A percentile compares a stretch with the other conserved stretches of the same genome.
Conservation (phyloP, 1,140 invertebrate species). For the Leptinotarsa defecta region DNA sequence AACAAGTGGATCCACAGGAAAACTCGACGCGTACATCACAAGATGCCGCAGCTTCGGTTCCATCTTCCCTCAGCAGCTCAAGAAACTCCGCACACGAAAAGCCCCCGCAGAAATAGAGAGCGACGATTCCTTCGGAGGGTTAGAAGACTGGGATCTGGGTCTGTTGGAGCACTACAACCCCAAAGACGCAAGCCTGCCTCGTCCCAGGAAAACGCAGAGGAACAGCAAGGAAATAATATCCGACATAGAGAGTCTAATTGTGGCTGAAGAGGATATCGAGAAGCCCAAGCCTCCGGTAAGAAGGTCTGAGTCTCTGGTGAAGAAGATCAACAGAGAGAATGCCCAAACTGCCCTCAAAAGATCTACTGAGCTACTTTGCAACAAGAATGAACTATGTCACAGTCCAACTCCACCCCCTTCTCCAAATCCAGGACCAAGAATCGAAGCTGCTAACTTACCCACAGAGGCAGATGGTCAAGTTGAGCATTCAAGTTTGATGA, state of each 20-base stretch:
- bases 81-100: conserved; percentile 49
- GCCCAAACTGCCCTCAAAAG: conserved; percentile 28
- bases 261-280: conserved; percentile 40
- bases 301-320: conserved; percentile 48
- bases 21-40: conserved; percentile 55
- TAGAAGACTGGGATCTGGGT: conserved; percentile 57
- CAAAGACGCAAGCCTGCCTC: conserved; percentile 52
- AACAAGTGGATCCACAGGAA: conserved; percentile 42
- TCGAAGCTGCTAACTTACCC: not conserved
- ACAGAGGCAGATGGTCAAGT: conserved; percentile 33
- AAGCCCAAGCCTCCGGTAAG: conserved; percentile 45
- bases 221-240: conserved; percentile 41
- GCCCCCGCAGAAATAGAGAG: conserved; percentile 50
- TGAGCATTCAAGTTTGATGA: conserved; percentile 51
- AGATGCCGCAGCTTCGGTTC: conserved; percentile 56
- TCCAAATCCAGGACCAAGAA: conserved; percentile 32
- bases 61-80: conserved; percentile 53
- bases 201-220: conserved; percentile 41
- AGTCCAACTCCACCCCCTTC: conserved; percentile 48
- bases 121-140: conserved; percentile 56
- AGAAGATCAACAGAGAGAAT: conserved; percentile 47
- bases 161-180: conserved; percentile 57
- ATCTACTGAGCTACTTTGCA: conserved; percentile 9
- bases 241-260: conserved; percentile 50
- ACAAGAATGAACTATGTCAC: conserved; percentile 25